phyloP scores from a whole-genome alignment of 2,113 vertebrate genomes.

The Formicarius rufipectus region DNA sequence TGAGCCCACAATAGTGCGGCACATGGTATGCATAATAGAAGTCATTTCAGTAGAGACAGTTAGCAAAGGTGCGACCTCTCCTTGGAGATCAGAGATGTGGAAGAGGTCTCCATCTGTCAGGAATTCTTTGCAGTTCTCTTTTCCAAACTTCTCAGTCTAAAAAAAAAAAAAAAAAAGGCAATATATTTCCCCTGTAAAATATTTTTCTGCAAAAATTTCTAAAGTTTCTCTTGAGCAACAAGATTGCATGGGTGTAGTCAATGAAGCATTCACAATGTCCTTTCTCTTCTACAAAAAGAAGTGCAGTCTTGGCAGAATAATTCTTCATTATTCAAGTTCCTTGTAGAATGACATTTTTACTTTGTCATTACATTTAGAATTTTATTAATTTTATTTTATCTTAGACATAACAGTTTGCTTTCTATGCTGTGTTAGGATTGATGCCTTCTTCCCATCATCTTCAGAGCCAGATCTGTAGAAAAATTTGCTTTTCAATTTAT shows the following conservation, averaged over 20 bases:
- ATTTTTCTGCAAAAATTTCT: neutral
- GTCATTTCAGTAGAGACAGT: neutral
- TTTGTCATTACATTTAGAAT: neutral
- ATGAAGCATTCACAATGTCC: neutral
- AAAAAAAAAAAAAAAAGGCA: neutral
- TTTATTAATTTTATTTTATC: neutral
- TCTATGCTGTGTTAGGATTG: neutral
- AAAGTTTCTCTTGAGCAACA: neutral
- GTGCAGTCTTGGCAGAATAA: neutral
- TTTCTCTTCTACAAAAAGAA: neutral
- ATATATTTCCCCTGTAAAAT: neutral
- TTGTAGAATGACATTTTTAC: neutral
- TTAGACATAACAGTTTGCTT: neutral
- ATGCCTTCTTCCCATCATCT: neutral
- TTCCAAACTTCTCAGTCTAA: no score
- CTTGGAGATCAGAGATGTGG: neutral
- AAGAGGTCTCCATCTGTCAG: neutral
- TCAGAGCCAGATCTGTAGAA: neutral
- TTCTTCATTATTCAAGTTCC: neutral
- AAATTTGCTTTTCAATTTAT: neutral
- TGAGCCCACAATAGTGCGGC: neutral
- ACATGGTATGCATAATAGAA: neutral
- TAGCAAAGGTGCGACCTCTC: neutral
- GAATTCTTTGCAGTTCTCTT: neutral
- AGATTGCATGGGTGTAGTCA: neutral